These are phyloP conservation scores for Gymnocypris eckloni DNA, from an alignment of 2,797 vertebrate species.

Conservation along the genomic window DNA sequence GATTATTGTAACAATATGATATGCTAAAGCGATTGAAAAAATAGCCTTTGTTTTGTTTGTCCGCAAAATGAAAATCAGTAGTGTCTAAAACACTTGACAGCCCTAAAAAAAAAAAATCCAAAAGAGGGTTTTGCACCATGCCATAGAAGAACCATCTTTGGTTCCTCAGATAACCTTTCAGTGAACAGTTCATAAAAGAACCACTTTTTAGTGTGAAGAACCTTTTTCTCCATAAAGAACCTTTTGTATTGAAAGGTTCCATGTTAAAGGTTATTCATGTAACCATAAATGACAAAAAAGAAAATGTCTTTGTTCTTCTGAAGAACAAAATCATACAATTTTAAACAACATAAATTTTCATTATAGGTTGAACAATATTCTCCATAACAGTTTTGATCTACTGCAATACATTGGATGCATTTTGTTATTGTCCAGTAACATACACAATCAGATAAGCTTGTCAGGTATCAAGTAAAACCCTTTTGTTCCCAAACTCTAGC, in stretches of 20 bases:
- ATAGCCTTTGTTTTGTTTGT: not conserved
- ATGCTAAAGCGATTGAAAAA: not conserved
- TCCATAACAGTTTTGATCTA: not conserved
- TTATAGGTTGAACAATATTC: not conserved
- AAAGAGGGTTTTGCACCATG: not conserved
- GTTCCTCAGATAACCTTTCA: not conserved
- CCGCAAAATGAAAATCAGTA: not conserved
- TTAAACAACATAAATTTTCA: not conserved
- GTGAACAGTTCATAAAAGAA: not conserved
- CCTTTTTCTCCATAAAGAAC: not conserved
- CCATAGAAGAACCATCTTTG: not conserved
- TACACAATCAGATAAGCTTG: not conserved
- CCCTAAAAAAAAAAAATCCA: not conserved
- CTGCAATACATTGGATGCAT: not conserved
- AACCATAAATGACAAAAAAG: not conserved
- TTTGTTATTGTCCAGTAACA: not conserved
- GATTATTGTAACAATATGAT: not conserved
- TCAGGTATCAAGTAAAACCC: constrained; percentile 45
- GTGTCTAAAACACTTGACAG: not conserved
- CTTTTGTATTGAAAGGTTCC: not conserved
- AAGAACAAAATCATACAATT: not conserved
- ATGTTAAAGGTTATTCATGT: not conserved
- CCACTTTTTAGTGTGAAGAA: not conserved
- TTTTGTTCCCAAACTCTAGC: constrained; percentile 67
- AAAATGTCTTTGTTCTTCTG: not conserved